These are phyloP conservation scores for Callaeas wilsoni DNA, from an alignment of 2,113 vertebrate species.

Conservation along the genomic window DNA sequence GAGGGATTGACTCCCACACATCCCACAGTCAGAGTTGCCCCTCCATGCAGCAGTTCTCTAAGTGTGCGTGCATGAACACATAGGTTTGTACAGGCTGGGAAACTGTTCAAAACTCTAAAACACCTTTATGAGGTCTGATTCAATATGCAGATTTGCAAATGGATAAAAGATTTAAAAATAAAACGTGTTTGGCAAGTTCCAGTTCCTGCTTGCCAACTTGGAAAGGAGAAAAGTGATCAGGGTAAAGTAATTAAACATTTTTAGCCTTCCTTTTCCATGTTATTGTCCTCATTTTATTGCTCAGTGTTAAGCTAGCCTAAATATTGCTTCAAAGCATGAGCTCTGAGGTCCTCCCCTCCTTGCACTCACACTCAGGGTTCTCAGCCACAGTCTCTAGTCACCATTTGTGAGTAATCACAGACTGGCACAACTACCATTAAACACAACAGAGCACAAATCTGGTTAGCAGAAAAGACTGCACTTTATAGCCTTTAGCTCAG, in stretches of 20 bases:
- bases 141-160: background rate
- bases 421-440: background rate
- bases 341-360: background rate
- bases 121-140: background rate
- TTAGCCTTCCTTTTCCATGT: background rate
- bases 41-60: background rate
- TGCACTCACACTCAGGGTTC: background rate
- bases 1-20: background rate
- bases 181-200: conserved; percentile 7
- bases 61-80: background rate
- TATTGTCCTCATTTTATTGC: conserved; percentile 36
- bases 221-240: conserved; percentile 15
- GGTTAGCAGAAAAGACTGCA: background rate
- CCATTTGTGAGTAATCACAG: background rate
- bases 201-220: conserved; percentile 23
- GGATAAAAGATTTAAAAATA: conserved; percentile 47
- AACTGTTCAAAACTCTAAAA: background rate
- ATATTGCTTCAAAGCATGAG: conserved; percentile 22
- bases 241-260: conserved; percentile 45
- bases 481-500: conserved; percentile 28
- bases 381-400: background rate
- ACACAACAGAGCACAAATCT: conserved; percentile 7
- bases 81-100: background rate
- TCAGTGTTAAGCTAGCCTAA: conserved; percentile 17
- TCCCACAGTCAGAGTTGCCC: background rate